Conservation (phyloP, 1,140 invertebrate genomes). For the Heterodera schachtii region DNA sequence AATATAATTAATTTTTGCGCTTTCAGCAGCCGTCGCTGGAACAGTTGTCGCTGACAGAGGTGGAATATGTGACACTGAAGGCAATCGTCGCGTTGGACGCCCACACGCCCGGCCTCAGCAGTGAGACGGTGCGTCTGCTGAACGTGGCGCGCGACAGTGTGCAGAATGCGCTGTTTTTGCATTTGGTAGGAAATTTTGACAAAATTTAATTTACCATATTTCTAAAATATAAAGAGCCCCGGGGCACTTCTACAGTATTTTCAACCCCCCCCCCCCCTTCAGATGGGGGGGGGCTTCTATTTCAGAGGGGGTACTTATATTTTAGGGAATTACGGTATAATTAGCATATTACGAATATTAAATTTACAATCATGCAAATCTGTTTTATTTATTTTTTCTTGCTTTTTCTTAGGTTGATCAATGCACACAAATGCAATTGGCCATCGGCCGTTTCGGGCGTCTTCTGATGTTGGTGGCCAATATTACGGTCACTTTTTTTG, state of each 20-base stretch:
- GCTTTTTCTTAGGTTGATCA: conserved; percentile 10
- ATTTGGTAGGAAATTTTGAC: conserved; percentile 34
- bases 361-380: no score
- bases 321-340: no score
- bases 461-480: conserved; percentile 56
- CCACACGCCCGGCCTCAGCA: conserved; percentile 44
- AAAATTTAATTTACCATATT: no score
- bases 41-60: conserved; percentile 40
- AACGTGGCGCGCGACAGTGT: conserved; percentile 56
- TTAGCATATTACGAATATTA: no score
- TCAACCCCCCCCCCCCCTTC: no score
- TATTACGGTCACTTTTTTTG: conserved; percentile 51
- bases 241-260: no score
- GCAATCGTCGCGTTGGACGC: conserved; percentile 62
- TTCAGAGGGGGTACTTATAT: no score
- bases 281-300: no score
- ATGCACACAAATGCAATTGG: conserved; percentile 37
- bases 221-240: no score
- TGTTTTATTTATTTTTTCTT: no score
- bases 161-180: conserved; percentile 57
- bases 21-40: conserved; percentile 34
- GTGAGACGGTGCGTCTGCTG: conserved; percentile 38
- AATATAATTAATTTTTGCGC: not conserved
- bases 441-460: conserved; percentile 54
- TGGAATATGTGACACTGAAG: conserved; percentile 59